A percentile compares a stretch with the other conserved stretches of the same genome.
These are phyloP conservation scores for Romanogobio albipinnatus DNA, from an alignment of 2,113 vertebrate genomes.

Conservation along the genomic window DNA sequence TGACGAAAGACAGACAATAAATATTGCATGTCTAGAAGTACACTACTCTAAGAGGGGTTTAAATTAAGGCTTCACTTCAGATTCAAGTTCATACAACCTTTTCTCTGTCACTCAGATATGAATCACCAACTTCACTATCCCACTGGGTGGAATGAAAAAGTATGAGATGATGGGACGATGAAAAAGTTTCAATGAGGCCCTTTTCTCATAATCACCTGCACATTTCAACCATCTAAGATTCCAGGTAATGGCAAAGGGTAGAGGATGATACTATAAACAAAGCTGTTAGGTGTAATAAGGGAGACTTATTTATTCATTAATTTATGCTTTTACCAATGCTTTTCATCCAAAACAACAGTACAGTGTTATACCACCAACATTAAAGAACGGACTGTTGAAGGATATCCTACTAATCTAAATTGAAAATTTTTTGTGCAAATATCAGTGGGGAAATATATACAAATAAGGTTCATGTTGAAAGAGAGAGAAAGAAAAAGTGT, in stretches of 20 bases:
- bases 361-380: not conserved
- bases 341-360: not conserved
- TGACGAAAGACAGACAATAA: not conserved
- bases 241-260: not conserved
- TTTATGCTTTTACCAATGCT: not conserved
- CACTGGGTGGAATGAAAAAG: slow-evolving; percentile 35
- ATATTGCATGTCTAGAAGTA: not conserved
- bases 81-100: slow-evolving; percentile 37
- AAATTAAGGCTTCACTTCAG: not conserved
- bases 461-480: slow-evolving; percentile 16
- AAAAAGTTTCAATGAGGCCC: not conserved
- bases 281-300: not conserved
- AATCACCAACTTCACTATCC: slow-evolving; percentile 32
- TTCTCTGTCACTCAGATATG: slow-evolving; percentile 3
- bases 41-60: not conserved
- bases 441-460: not conserved
- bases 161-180: not conserved
- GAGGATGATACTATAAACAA: not conserved
- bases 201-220: not conserved
- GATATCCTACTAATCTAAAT: not conserved
- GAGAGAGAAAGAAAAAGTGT: not conserved
- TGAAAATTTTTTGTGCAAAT: not conserved
- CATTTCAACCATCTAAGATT: not conserved
- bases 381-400: not conserved
- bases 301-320: not conserved